phyloP scores from a whole-genome alignment of 2,113 vertebrate genomes.

The Sylvicapra grimmia region DNA sequence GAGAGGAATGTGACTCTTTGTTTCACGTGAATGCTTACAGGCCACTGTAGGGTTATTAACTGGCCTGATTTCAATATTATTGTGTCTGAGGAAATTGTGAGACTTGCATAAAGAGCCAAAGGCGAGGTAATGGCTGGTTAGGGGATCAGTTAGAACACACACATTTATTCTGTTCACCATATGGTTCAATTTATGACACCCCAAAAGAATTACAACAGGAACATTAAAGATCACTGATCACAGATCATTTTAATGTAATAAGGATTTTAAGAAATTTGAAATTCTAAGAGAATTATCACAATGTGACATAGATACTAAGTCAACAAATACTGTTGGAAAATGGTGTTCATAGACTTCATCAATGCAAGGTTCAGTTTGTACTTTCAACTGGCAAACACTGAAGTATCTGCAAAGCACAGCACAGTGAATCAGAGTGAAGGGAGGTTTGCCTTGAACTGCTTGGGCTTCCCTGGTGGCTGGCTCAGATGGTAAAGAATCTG shows the following conservation, averaged over 20 bases:
- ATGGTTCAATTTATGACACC: neutral
- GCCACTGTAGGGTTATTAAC: neutral
- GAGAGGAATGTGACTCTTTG: neutral
- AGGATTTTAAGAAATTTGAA: neutral
- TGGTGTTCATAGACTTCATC: neutral
- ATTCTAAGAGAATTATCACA: neutral
- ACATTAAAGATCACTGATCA: neutral
- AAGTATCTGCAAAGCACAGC: neutral
- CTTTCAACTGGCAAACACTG: neutral
- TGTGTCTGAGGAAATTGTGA: neutral
- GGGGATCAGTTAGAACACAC: neutral
- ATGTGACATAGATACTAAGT: neutral
- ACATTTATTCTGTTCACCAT: neutral
- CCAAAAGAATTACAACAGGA: neutral
- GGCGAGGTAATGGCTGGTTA: too few species aligned
- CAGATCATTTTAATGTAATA: neutral
- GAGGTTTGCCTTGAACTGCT: neutral
- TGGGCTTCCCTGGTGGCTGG: neutral
- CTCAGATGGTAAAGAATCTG: neutral
- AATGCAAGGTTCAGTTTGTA: neutral
- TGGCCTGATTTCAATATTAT: neutral
- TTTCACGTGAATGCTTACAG: neutral
- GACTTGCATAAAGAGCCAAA: neutral
- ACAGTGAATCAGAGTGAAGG: neutral
- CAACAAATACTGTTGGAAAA: neutral